Conservation (phyloP, 2,113 vertebrate species). For the Chinchilla lanigera region DNA sequence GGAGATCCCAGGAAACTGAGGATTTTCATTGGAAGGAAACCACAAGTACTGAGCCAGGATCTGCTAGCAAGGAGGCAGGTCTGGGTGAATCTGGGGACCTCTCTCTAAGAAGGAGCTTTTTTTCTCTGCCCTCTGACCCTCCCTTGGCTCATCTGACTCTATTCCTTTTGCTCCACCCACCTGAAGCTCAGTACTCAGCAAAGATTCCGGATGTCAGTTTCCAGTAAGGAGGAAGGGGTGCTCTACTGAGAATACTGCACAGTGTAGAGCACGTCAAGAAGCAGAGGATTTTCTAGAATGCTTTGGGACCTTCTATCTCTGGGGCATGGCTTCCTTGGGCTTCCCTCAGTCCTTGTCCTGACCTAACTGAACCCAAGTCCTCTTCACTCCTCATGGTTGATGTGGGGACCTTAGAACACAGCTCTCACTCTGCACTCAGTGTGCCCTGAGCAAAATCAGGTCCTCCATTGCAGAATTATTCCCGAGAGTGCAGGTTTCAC, state of each 20-base stretch:
- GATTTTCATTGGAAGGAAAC: too few relatives aligned
- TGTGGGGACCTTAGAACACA: neutral
- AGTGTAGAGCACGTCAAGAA: neutral
- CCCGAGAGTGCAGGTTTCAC: neutral
- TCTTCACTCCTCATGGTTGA: neutral
- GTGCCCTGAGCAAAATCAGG: neutral
- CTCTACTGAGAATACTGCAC: neutral
- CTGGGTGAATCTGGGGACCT: too few relatives aligned
- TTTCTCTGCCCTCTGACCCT: too few relatives aligned
- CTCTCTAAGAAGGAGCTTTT: too few relatives aligned
- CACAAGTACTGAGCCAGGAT: too few relatives aligned
- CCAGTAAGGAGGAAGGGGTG: neutral
- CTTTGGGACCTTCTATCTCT: neutral
- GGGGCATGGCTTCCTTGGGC: neutral
- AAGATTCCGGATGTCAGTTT: too few relatives aligned
- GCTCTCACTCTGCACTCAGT: neutral
- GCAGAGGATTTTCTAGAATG: neutral
- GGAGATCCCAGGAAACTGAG: too few relatives aligned
- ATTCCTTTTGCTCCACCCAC: too few relatives aligned
- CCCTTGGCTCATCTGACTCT: too few relatives aligned
- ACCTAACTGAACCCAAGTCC: neutral
- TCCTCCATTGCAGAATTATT: neutral
- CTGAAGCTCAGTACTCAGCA: too few relatives aligned
- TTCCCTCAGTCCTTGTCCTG: neutral
- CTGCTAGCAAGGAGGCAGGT: too few relatives aligned